These are phyloP conservation scores for Margaritifera margaritifera DNA, from an alignment of 2,888 invertebrate species.

Conservation along the genomic window DNA sequence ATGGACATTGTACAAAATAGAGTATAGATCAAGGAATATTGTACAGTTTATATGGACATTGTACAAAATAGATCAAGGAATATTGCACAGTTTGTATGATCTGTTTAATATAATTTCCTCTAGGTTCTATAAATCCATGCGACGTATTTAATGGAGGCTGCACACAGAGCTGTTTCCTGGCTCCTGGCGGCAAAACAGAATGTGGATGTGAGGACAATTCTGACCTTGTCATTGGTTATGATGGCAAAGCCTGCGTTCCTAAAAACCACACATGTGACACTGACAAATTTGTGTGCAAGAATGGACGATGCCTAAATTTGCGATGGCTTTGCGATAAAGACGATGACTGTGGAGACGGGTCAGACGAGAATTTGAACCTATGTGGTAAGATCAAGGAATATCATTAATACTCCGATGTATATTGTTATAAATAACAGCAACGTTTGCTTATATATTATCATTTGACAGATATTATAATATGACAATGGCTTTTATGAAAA, in stretches of 20 bases:
- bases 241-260: slow-evolving; percentile 93
- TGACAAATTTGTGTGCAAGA: slow-evolving; percentile 90
- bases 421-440: too few relatives aligned
- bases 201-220: slow-evolving; percentile 87
- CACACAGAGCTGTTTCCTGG: slow-evolving; percentile 93
- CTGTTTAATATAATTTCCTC: not conserved
- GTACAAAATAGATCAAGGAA: too few relatives aligned
- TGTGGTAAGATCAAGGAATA: slow-evolving; percentile 56
- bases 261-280: slow-evolving; percentile 73
- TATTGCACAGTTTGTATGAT: not conserved
- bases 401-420: not conserved
- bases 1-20: too few relatives aligned
- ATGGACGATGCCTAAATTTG: slow-evolving; percentile 91
- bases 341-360: slow-evolving; percentile 66
- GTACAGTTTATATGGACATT: too few relatives aligned
- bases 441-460: too few relatives aligned
- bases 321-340: slow-evolving; percentile 97
- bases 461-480: too few relatives aligned
- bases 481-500: too few relatives aligned
- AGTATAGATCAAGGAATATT: too few relatives aligned
- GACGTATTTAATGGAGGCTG: slow-evolving; percentile 92
- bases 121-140: slow-evolving; percentile 76
- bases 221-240: slow-evolving; percentile 85
- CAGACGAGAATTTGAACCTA: slow-evolving; percentile 63
- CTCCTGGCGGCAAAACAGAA: slow-evolving; percentile 85